Evolutionary conservation across 2,888 invertebrate species (phyloP), one percentile per base, ranked within the genome.

Genomic region (Spilosoma lubricipeda): DNA sequence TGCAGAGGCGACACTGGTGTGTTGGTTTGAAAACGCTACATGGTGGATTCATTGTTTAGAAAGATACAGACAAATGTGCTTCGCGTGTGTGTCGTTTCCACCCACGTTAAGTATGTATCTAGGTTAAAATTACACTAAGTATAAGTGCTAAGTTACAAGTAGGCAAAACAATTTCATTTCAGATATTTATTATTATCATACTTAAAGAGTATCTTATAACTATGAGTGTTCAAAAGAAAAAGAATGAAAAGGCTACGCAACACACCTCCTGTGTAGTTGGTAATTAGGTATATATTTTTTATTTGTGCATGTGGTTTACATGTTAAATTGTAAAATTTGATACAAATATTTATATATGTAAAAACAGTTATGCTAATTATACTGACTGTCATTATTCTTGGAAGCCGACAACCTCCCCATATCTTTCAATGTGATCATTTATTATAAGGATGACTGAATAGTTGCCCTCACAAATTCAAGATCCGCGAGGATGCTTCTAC

Each of bases 361-460:
- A 52, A 78, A 80, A 79, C 81, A 76, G 78, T 85, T 80, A 86
- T 82, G 86, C 75, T 86, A 85, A 86, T 84, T 84, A 82, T 80
- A 72, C 78, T 77, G 72, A 42, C 69, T 56, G 45, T 77, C 82
- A 84, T 82, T 86, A 82, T 77, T 75, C 76, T 39, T 77, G 76
- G 70, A 81, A 85, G 82, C 79, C 81, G 82, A 82, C 77, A 80
- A 84, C 80, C 82, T 39, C 11, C 77, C 75, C 33, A 71, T 64
- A 78, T 77, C 75, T 82, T 81, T 84, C 85, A 84, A 77, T 82
- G 77, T 72, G 84, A 86, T 83, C 82, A 85, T 86, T 86, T 86
- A 83, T 86, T 80, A 85, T 80, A 76, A 74, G 77, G 82, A 86
- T 85, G 87, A 85, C 84, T 82, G 71, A 76, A 79, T 78, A 79